Base-by-base conservation (phyloP, 2,888 invertebrate genomes). In the Nebria salina region DNA sequence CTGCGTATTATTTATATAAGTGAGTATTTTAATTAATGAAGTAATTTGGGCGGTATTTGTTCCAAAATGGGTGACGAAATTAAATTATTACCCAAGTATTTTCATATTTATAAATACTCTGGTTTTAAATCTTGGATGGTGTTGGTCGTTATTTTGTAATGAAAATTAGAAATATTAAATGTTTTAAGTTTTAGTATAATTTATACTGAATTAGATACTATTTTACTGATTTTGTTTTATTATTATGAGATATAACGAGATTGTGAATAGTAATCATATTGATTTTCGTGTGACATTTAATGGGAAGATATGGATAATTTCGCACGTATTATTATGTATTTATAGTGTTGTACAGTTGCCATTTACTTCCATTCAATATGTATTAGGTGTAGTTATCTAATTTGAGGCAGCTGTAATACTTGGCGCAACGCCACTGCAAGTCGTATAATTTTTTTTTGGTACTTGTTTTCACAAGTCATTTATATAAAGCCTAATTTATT, bases 391-490 rank as follows among this genome's bases (percentile, higher is more conserved):
- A 13, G 13, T 54, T 54, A 54, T 54, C 54, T 54, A 72, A 41
- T 72, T 41, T 72, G 34, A 26, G 41, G 25, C 8, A 72, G 72
- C 42, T 42, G 42, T 68, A 26, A 26, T 25, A 68, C 15, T 73
- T 73, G 73, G 73, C 73, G 0, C 9, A 42, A 43, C 5, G 73
- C 73, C 73, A 73, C 13, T 42, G 68, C 20, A 68, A 68, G 68
- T 5, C 20, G 25, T 15, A 7, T 25, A 68, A 66, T 66, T 68
- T 68, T 20, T 8, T 68, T 68, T 68, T 68, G 13, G 9, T 26
- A 54, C 54, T 54, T 54, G 54, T 54, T 54, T 54, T 54, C 54
- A 54, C 54, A 2, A 34, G 34, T 34, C 15, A 68, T 20, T 68
- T 68, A 25, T 68, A 68, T 68, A 9, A 25, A 68, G 68, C 20